Evolutionary conservation across 2,888 invertebrate species (phyloP).

Genomic region (Proisotoma minuta): DNA sequence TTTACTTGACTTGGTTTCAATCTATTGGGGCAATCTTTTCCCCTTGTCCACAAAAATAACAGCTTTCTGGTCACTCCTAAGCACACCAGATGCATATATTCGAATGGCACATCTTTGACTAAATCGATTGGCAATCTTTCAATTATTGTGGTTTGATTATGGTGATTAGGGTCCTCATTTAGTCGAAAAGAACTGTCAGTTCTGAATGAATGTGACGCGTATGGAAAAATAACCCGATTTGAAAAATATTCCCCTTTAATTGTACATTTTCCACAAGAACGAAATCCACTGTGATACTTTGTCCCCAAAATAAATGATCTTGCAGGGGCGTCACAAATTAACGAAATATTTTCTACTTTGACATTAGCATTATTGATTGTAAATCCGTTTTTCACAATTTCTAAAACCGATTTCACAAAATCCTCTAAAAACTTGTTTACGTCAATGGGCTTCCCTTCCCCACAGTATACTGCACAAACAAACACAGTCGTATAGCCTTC

Average conservation of each 20-base stretch:
- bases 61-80: constrained; percentile 12
- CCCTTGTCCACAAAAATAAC: background rate
- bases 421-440: too few relatives aligned
- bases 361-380: background rate
- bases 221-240: background rate
- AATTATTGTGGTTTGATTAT: background rate
- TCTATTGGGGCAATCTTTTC: background rate
- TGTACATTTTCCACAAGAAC: background rate
- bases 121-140: background rate
- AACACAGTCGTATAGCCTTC: too few relatives aligned
- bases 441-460: too few relatives aligned
- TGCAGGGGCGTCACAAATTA: constrained; percentile 12
- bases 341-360: background rate
- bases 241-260: background rate
- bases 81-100: constrained; percentile 11
- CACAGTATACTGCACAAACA: too few relatives aligned
- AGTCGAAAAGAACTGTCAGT: background rate
- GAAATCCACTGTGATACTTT: constrained; percentile 1
- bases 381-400: too few relatives aligned
- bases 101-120: background rate
- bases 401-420: too few relatives aligned
- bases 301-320: background rate
- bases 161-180: background rate
- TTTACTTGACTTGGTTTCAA: background rate
- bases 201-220: background rate